Base-by-base conservation (phyloP, 2,113 vertebrate species). In the Onychostoma macrolepis region DNA sequence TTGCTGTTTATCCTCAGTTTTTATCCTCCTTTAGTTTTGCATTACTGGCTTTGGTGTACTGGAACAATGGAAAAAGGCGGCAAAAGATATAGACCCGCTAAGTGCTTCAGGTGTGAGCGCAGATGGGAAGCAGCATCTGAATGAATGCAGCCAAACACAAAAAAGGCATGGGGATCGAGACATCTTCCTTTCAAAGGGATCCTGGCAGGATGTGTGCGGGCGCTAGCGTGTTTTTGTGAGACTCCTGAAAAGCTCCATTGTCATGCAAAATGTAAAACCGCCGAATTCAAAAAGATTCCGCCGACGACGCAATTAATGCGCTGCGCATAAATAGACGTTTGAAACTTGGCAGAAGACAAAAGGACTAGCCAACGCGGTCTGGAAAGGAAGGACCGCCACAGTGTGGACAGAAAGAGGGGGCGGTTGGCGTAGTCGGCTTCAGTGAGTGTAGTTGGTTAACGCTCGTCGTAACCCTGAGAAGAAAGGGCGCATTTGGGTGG, bases 321-420 rank as follows among this genome's bases (percentile, higher is more conserved):
- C 38, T 21, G 1, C 28, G 36, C 91, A 94, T 92, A 93, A 94
- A 93, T 86, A 93, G 91, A 90, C 83, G n/a, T 90, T 91, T 93
- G 92, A 93, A 93, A 91, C 91, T 93, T 83, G 85, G 84, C 88
- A 19, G 87, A 28, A 91, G 86, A 95, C 93, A 94, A 94, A 94
- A 90, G 92, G 81, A 65, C 80, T 33, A 28, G 38, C 56, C n/a
- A 21, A 28, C 1, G 43, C 28, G 67, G 45, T 71, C 58, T 74
- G 72, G 56, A 56, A 41, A 69, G 50, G 65, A 19, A 45, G 69
- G 28, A 56, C 69, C 21, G 69, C 45, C 61, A 67, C 79, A 80
- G 72, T 19, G 21, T 53, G 80, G 63, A 82, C 45, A 83, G 82
- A 71, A 63, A 63, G 83, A 41, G 50, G 43, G 65, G 76, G 53